Conservation (phyloP, 2,888 invertebrate species). For the Pachydiplax longipennis region DNA sequence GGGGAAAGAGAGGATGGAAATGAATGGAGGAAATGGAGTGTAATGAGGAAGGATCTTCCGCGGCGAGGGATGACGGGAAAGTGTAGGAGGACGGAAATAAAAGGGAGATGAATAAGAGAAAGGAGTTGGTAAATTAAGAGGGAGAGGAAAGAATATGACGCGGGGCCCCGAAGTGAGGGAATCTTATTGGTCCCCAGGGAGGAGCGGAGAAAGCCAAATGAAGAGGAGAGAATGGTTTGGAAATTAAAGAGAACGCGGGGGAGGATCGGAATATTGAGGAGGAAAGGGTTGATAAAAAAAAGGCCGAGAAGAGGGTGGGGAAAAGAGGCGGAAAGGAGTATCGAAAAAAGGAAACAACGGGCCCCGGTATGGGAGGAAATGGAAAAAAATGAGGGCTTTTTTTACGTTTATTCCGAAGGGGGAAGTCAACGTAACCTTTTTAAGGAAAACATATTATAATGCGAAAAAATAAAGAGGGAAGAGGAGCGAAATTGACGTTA, state of each 20-base stretch:
- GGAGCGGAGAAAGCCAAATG: not conserved
- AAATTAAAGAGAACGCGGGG: not conserved
- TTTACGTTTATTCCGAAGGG: not conserved
- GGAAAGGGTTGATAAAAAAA: not conserved
- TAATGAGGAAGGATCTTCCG: not conserved
- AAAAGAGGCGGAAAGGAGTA: not conserved
- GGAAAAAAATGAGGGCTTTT: not conserved
- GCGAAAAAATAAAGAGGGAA: too few species aligned
- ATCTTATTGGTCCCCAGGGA: not conserved
- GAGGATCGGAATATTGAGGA: not conserved
- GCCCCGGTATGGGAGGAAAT: not conserved
- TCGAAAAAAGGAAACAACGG: not conserved
- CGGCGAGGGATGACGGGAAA: not conserved
- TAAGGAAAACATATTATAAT: not conserved
- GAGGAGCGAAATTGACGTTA: not conserved
- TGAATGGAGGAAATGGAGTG: too few species aligned
- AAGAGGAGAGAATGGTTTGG: not conserved
- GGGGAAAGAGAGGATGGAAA: not conserved
- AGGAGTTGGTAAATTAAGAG: not conserved
- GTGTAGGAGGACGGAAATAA: not conserved
- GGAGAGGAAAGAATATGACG: not conserved
- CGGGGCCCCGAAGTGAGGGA: not conserved
- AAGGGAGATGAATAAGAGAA: not conserved
- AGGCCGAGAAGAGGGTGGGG: not conserved
- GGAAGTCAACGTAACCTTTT: not conserved